Evolutionary conservation across 1,140 invertebrate species (phyloP).

Genomic region (Prorops nasuta): DNA sequence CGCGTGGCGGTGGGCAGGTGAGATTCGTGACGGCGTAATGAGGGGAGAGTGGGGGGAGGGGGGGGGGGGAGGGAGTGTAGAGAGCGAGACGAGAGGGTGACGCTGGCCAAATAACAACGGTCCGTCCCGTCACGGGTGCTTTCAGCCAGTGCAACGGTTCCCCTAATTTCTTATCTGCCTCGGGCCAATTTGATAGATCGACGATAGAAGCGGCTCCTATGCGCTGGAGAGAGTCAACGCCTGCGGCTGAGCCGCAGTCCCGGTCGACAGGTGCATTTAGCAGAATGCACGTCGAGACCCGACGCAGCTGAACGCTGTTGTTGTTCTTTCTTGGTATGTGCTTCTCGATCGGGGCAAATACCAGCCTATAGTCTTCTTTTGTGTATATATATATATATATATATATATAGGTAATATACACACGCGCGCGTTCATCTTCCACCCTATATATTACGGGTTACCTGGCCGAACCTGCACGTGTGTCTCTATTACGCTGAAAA

Average conservation of each 20-base stretch:
- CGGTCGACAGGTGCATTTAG: constrained; percentile 28
- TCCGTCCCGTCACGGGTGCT: constrained; percentile 26
- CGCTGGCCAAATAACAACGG: constrained; percentile 24
- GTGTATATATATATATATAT: no score
- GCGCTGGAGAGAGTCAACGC: no score
- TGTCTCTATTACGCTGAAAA: no score
- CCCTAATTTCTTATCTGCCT: constrained; percentile 30
- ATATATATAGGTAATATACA: no score
- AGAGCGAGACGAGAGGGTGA: constrained; percentile 18
- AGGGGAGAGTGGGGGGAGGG: background rate
- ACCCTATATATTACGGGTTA: no score
- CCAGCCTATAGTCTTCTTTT: no score
- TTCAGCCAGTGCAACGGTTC: constrained; percentile 8
- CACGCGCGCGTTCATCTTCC: no score
- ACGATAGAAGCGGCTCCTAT: constrained; percentile 28
- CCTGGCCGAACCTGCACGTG: no score
- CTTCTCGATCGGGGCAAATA: no score
- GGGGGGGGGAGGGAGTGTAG: constrained; percentile 14
- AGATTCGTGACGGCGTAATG: constrained; percentile 9
- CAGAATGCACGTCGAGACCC: constrained; percentile 4
- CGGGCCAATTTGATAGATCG: constrained; percentile 41
- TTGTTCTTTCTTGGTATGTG: no score
- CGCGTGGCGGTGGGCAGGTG: constrained; percentile 25
- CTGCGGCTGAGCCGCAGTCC: constrained; percentile 17
- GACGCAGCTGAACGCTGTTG: constrained; percentile 15